Conservation (phyloP, 2,113 vertebrate species). For the Corydoras sp. region DNA sequence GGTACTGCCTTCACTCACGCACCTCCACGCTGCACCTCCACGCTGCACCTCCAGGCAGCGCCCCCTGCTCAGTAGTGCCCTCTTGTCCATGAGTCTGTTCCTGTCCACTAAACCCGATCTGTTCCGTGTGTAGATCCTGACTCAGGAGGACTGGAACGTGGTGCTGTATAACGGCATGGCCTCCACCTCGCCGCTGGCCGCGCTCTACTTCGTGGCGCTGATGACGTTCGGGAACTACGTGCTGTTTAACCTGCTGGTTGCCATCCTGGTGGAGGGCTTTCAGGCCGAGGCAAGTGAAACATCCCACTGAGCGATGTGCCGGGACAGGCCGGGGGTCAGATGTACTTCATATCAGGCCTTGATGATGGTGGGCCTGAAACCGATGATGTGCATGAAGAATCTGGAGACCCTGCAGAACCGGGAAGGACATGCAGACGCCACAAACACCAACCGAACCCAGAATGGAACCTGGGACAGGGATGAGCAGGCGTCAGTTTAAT, state of each 20-base stretch:
- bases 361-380: no score
- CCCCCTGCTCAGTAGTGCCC: no score
- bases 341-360: neutral
- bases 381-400: no score
- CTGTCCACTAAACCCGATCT: neutral
- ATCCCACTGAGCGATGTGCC: neutral
- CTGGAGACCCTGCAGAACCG: no score
- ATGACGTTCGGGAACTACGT: slow-evolving; percentile 98
- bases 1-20: slow-evolving; percentile 57
- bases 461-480: no score
- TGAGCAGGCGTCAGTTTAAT: no score
- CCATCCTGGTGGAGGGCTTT: slow-evolving; percentile 94
- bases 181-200: slow-evolving; percentile 87
- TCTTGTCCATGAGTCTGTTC: neutral
- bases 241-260: slow-evolving; percentile 93
- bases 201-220: slow-evolving; percentile 92
- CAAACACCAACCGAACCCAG: no score
- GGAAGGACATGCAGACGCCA: no score
- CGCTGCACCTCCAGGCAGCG: no score
- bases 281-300: slow-evolving; percentile 84
- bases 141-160: slow-evolving; percentile 95
- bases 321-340: neutral
- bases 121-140: slow-evolving; percentile 75
- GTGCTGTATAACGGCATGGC: slow-evolving; percentile 94
- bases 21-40: no score